Evolutionary conservation across 2,888 invertebrate genomes (phyloP).

Genomic region (Ernsta delagoae): DNA sequence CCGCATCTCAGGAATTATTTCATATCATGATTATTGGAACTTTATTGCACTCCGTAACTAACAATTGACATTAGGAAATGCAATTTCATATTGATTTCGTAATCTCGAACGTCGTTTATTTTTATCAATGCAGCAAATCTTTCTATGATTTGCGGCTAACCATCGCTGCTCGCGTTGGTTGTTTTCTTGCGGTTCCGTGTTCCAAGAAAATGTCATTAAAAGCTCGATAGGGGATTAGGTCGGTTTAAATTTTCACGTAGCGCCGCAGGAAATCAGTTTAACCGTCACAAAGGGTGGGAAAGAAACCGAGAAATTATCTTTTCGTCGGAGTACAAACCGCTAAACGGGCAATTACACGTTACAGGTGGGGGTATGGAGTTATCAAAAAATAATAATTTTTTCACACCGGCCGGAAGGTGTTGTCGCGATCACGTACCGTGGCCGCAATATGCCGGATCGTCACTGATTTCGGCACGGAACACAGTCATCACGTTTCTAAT

Average conservation of each 20-base stretch:
- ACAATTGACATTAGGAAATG: slow-evolving; percentile 85
- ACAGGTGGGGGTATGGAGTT: slow-evolving; percentile 79
- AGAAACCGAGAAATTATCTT: slow-evolving; percentile 81
- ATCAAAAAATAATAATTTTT: slow-evolving; percentile 67
- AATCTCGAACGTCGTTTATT: slow-evolving; percentile 79
- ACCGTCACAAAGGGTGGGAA: slow-evolving; percentile 80
- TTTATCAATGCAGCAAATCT: slow-evolving; percentile 83
- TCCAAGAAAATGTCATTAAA: slow-evolving; percentile 81
- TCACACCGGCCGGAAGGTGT: slow-evolving; percentile 82
- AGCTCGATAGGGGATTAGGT: slow-evolving; percentile 80
- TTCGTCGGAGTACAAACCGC: slow-evolving; percentile 78
- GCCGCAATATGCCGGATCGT: slow-evolving; percentile 63
- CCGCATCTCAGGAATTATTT: slow-evolving; percentile 81
- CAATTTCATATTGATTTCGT: slow-evolving; percentile 85
- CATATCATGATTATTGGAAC: slow-evolving; percentile 85
- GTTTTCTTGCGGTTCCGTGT: slow-evolving; percentile 76
- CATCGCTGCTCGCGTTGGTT: slow-evolving; percentile 68
- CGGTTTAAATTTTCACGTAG: slow-evolving; percentile 81
- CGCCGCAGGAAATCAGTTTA: slow-evolving; percentile 79
- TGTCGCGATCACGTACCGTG: slow-evolving; percentile 69
- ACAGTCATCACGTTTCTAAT: slow-evolving; percentile 80
- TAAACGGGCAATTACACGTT: slow-evolving; percentile 82
- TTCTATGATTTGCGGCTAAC: slow-evolving; percentile 84
- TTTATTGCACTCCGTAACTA: slow-evolving; percentile 85
- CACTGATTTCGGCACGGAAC: slow-evolving; percentile 65